These are phyloP conservation scores for Callocephalon fimbriatum DNA, from an alignment of 2,113 vertebrate species.

Conservation along the genomic window DNA sequence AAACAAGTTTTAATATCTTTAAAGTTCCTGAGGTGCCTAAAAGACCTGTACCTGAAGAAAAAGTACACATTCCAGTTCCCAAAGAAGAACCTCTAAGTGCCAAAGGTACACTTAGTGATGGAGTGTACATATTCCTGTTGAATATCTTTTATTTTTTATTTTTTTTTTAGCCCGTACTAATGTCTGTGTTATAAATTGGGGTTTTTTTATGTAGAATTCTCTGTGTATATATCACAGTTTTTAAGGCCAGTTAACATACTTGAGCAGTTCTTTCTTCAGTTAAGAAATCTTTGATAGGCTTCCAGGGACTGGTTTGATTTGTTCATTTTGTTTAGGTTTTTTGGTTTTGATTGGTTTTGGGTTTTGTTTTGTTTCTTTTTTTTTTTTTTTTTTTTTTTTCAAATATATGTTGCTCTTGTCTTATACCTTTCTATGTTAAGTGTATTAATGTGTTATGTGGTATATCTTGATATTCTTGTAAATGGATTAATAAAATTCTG, in stretches of 20 bases:
- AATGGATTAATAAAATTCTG: neutral
- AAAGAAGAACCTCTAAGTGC: conserved; percentile 55
- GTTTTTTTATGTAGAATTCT: neutral
- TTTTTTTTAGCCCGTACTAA: neutral
- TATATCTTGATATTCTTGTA: neutral
- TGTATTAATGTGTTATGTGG: neutral
- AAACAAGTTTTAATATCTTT: conserved; percentile 52
- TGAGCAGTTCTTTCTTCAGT: neutral
- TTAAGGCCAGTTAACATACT: neutral
- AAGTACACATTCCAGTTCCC: conserved; percentile 38
- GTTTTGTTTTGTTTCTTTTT: neutral
- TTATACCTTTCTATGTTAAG: neutral
- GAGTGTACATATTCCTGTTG: neutral
- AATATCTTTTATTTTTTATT: neutral
- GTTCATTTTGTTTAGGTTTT: neutral
- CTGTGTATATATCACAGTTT: neutral
- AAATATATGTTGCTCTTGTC: neutral
- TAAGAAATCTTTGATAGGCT: neutral
- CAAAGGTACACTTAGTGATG: conserved; percentile 50
- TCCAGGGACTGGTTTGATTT: neutral
- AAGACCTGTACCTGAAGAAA: conserved; percentile 71
- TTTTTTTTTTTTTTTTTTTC: neutral
- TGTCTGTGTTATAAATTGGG: neutral
- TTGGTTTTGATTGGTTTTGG: neutral
- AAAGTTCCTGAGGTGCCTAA: conserved; percentile 68